Evolutionary conservation across 2,888 invertebrate species (phyloP).

Genomic region (Tetragnatha montana): DNA sequence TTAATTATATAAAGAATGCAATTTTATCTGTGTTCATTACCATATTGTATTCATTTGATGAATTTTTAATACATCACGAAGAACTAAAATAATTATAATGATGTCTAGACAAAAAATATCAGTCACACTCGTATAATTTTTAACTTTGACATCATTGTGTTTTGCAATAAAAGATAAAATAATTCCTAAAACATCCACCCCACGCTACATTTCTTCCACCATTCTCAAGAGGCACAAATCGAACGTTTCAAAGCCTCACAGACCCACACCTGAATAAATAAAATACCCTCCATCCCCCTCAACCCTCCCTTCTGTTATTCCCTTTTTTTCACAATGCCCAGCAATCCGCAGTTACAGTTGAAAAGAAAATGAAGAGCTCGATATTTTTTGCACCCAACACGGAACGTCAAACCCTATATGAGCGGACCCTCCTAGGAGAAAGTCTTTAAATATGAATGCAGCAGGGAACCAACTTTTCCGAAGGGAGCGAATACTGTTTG

Average conservation of each 20-base stretch:
- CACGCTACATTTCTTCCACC: background rate
- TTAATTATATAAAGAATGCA: too few species aligned
- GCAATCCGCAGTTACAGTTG: slow-evolving; percentile 39
- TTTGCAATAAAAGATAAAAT: too few species aligned
- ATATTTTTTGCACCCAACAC: slow-evolving; percentile 10
- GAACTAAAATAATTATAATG: too few species aligned
- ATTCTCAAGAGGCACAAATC: background rate
- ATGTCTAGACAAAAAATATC: too few species aligned
- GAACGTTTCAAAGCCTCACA: background rate
- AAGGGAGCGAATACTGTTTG: slow-evolving; percentile 18
- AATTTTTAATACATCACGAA: too few species aligned
- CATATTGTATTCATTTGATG: too few species aligned
- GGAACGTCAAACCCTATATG: background rate
- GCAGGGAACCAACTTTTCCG: background rate
- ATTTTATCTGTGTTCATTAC: too few species aligned
- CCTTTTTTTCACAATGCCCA: slow-evolving; percentile 8
- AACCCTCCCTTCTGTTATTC: slow-evolving; percentile 11
- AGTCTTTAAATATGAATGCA: slow-evolving; percentile 61
- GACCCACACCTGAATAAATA: slow-evolving; percentile 41
- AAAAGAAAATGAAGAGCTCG: slow-evolving; percentile 60
- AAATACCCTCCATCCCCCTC: slow-evolving; percentile 1
- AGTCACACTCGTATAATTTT: too few species aligned
- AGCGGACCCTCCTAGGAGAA: slow-evolving; percentile 5
- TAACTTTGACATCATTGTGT: too few species aligned
- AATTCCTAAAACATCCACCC: too few species aligned